Conservation (phyloP, 2,797 vertebrate genomes). For the Muscicapa striata region DNA sequence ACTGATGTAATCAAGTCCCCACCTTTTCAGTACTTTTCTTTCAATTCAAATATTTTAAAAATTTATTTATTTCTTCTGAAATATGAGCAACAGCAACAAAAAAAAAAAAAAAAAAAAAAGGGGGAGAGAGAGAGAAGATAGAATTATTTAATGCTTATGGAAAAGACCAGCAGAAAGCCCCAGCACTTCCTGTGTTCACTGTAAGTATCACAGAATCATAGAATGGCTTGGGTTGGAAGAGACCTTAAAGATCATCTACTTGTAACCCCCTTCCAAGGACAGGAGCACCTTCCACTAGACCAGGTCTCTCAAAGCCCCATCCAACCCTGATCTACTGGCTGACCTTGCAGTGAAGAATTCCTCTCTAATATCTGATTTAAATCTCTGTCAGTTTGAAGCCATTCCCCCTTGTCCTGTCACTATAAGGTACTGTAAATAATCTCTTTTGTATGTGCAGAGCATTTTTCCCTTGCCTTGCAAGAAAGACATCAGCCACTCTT, state of each 20-base stretch:
- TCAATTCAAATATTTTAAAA: neutral
- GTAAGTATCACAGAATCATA: neutral
- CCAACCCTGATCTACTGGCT: neutral
- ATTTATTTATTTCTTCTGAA: neutral
- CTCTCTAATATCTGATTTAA: neutral
- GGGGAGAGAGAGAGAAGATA: fast-evolving
- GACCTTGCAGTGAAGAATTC: neutral
- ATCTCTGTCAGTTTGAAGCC: neutral
- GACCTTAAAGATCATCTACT: neutral
- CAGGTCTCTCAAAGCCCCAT: neutral
- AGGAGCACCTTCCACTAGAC: neutral
- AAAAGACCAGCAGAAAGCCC: neutral
- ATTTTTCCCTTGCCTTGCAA: neutral
- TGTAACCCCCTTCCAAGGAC: neutral
- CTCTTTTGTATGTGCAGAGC: fast-evolving
- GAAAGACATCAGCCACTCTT: neutral
- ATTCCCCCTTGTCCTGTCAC: neutral
- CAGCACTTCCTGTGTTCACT: neutral
- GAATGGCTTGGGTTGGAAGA: neutral
- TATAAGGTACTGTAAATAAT: neutral
- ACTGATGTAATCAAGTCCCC: neutral
- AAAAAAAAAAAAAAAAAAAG: neutral
- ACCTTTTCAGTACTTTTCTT: neutral
- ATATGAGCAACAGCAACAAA: neutral
- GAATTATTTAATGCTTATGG: neutral